Base-by-base conservation (phyloP, 2,113 vertebrate species). In the Leucosticte australis region DNA sequence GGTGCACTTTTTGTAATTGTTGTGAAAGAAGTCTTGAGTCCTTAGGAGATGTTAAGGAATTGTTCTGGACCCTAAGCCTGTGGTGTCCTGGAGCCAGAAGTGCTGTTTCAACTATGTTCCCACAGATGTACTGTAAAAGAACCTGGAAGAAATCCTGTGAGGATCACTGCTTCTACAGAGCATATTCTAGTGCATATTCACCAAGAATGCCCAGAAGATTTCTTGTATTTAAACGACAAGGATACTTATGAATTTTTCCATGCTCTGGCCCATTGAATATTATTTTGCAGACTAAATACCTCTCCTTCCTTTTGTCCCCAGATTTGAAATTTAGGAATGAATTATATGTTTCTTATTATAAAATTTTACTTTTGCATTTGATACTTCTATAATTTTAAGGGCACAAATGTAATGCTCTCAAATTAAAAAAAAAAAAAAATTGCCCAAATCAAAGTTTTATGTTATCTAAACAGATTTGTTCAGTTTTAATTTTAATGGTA, bases 201-300 rank as follows among this genome's bases (percentile, higher is more conserved):
- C 65, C 52, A 92, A 77, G 55, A 70, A 64, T 20, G 26, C 28
- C 7, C 33, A 73, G 24, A 65, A 31, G 13, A 44, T 64, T 82
- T 68, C 9, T n/a, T 71, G 19, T 56, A 44, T 27, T 89, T 86
- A 56, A 42, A 77, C 60, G 9, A 55, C 30, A 86, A 21, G 7
- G 12, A n/a, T 55, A 18, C 3, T 47, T 87, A 30, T 0, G 0
- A 86, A 59, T 52, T 78, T 7, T 20, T 74, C 16, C 10, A 11
- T 70, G 18, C 4, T 44, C 4, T 56, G 13, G 16, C 47, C 12
- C 6, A 18, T 1, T 1, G 18, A 71, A 33, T 53, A 53, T 26
- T 52, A 12, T 76, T 87, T 78, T 89, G 11, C 27, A 35, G 30
- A 70, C 6, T 39, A 46, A 22, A 52, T 56, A 24, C 3, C 6